These are phyloP conservation scores for Fringilla coelebs DNA, from an alignment of 2,797 vertebrate species.

Conservation along the genomic window DNA sequence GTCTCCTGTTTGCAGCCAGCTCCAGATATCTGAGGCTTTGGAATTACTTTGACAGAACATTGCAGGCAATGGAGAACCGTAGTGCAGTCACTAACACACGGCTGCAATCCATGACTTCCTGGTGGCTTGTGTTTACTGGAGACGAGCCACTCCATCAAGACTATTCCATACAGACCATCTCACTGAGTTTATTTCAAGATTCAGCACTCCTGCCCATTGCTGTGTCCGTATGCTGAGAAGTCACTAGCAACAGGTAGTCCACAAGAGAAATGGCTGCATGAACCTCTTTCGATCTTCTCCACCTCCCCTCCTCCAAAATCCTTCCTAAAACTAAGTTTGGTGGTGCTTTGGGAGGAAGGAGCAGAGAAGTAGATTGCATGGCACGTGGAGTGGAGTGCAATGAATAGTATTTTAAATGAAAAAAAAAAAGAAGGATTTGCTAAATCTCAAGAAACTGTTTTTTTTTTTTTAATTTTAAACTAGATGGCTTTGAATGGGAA, in stretches of 20 bases:
- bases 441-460: not conserved
- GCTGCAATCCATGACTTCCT: not conserved
- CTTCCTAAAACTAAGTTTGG: not conserved
- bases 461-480: not conserved
- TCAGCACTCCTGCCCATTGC: not conserved
- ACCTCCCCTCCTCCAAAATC: not conserved
- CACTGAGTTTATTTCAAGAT: not conserved
- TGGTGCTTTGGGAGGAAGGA: not conserved
- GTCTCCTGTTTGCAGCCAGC: not conserved
- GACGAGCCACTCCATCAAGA: not conserved
- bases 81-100: not conserved
- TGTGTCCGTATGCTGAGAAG: not conserved
- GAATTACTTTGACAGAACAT: not conserved
- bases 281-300: not conserved
- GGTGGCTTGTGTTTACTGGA: not conserved
- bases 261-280: not conserved
- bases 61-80: fast-evolving
- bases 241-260: not conserved
- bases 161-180: not conserved
- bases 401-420: not conserved
- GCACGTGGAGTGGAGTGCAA: not conserved
- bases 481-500: not conserved
- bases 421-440: not conserved
- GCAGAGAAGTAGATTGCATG: not conserved
- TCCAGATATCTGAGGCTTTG: not conserved